A percentile compares a stretch with the other conserved stretches of the same genome.
These are phyloP conservation scores for Varanus komodoensis DNA, from an alignment of 2,113 vertebrate genomes.

Conservation along the genomic window DNA sequence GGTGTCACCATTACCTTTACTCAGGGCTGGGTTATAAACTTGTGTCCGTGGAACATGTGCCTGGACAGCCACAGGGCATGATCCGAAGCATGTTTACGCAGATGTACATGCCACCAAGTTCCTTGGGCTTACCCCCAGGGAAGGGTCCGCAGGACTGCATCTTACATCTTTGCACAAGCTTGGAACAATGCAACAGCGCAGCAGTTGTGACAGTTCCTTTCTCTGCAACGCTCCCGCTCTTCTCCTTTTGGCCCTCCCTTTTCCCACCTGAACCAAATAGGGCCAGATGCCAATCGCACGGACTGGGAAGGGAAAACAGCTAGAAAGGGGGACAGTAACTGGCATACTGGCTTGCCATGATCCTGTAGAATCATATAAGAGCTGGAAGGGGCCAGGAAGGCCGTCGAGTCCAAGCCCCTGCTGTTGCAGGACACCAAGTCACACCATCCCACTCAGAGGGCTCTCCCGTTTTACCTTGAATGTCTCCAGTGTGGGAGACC, in stretches of 20 bases:
- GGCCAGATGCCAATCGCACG: neutral
- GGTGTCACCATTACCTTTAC: constrained; percentile 48
- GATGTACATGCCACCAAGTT: neutral
- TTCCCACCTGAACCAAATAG: neutral
- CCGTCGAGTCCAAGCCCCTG: too few species aligned
- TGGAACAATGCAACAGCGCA: neutral
- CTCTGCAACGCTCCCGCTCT: neutral
- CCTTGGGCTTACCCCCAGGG: neutral
- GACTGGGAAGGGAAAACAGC: neutral
- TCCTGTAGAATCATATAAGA: too few species aligned
- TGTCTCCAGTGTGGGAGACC: too few species aligned
- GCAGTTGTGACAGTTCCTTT: neutral
- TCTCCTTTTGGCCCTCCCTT: neutral
- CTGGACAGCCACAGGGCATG: neutral
- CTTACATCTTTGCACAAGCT: neutral
- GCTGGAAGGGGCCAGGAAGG: too few species aligned
- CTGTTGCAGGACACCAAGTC: too few species aligned
- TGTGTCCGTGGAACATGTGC: too few species aligned
- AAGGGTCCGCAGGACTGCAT: neutral
- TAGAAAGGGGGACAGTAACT: neutral
- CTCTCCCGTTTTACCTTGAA: too few species aligned
- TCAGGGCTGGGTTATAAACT: constrained; percentile 4
- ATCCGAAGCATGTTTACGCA: neutral
- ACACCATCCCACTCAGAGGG: too few species aligned
- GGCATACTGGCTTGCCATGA: too few species aligned